These are phyloP conservation scores for Drosophila mulleri DNA, from an alignment of 2,888 invertebrate genomes.

Conservation along the genomic window DNA sequence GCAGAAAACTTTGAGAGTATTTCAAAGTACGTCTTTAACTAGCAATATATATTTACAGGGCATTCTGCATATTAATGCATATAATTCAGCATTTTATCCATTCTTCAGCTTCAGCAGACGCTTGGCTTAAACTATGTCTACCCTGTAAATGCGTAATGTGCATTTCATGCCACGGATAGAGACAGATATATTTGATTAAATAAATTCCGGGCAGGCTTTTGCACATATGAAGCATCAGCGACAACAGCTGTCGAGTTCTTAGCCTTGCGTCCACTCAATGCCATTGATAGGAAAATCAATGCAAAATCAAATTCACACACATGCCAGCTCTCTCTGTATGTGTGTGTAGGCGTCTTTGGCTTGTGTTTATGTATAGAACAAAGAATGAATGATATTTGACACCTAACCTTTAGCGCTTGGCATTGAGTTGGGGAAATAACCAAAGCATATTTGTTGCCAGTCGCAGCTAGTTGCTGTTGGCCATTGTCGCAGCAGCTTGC, in stretches of 20 bases:
- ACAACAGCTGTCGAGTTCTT: slow-evolving; percentile 12
- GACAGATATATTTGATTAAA: slow-evolving; percentile 1
- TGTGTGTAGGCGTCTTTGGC: slow-evolving; percentile 7
- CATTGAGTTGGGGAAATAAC: slow-evolving; percentile 57
- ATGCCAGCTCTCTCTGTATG: background rate
- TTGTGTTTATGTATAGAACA: slow-evolving; percentile 17
- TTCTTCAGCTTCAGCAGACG: too few relatives aligned
- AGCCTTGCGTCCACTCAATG: slow-evolving; percentile 38
- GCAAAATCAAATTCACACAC: slow-evolving; percentile 46
- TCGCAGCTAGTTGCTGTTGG: background rate
- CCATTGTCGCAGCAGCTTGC: background rate
- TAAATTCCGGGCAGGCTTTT: background rate
- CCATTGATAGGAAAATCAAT: slow-evolving; percentile 58
- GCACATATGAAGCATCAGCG: background rate
- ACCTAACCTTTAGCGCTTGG: slow-evolving; percentile 63
- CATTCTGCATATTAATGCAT: too few relatives aligned
- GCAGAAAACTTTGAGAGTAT: too few relatives aligned
- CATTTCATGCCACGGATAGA: too few relatives aligned
- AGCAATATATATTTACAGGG: too few relatives aligned
- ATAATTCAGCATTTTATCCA: too few relatives aligned
- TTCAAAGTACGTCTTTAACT: too few relatives aligned
- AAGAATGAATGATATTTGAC: slow-evolving; percentile 46
- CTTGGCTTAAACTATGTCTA: background rate
- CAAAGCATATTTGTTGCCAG: slow-evolving; percentile 8
- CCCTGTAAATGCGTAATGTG: background rate